Base-by-base conservation (phyloP, 2,888 invertebrate species). In the Coelopa pilipes region DNA sequence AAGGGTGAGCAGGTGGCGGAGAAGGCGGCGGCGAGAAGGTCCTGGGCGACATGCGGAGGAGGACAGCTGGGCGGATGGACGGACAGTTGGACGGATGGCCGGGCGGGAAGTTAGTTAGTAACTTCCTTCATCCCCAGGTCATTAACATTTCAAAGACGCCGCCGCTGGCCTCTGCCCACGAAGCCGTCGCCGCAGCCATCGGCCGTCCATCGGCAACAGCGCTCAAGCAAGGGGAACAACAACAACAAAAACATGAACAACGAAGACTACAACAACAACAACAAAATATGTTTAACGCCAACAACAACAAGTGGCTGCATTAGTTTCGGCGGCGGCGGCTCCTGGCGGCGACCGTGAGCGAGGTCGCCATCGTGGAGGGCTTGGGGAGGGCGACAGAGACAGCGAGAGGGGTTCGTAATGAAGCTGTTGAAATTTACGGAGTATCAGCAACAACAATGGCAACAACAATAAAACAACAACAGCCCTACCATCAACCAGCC, bases 171-270 rank as follows among this genome's bases (percentile, higher is more conserved):
- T 66, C 12, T 66, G 66, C 66, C 24, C 11, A 24, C 10, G 5
- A 53, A n/a, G 53, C 2, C n/a, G 3, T 53, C 15, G 3, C 13
- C 53, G 53, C 13, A 53, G 53, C 4, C 53, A 53, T 53, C 53
- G 34, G 4, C n/a, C n/a, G n/a, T 34, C 34, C 7, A 34, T 34
- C 34, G 34, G 34, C 34, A 34, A 34, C 34, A 34, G 34, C 34
- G n/a, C n/a, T n/a, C n/a, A n/a, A n/a, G n/a, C 17, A 63, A 46
- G 45, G 63, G 17, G 15, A 65, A 17, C 65, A 65, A 15, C 65
- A 75, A 46, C 75, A 78, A 73, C 76, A 77, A 67, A 70, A 75
- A 45, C 4, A 21, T 19, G 17, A 17, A 57, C 9, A 67, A 57
- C 70, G 66, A 75, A 50, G 63, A 71, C 65, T 55, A 73, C 57